Evolutionary conservation across 2,113 vertebrate genomes (phyloP), one percentile per base, ranked within the genome.

Genomic region (Myanophis thanlyinensis): DNA sequence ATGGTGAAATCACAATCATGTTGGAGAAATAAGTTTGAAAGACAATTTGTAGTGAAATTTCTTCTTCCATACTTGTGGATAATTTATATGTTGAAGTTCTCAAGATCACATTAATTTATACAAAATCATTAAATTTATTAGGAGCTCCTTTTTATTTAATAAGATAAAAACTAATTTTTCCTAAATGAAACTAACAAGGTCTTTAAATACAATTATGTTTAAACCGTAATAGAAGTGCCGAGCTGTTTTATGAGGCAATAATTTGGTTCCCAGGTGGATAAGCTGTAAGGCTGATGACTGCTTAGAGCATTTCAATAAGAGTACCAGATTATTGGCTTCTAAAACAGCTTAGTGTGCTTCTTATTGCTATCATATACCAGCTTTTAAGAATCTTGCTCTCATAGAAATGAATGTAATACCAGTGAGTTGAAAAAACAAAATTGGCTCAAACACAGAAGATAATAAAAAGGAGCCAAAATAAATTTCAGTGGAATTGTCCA

Each of bases 201-300:
- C 90, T 97, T 96, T 96, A 96, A 97, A 96, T 96, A 94, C 47
- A 95, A 94, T 97, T 96, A 94, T 90, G 95, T 89, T 96, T 96
- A 96, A 97, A 46, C 25, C 0, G 8, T 95, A 97, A 93, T 86
- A 96, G 94, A 92, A 96, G 25, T 27, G 92, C 25, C 1, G 94
- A 94, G 85, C 48, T 96, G 93, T 95, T 97, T 96, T 95, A 96
- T 87, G 94, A 96, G 95, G 90, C 89, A 97, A 96, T 96, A 96
- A 93, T 94, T 96, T 95, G 44, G n/a, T 91, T 96, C 94, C 92
- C 47, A 6, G 1, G 4, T 97, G 94, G 93, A 95, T 93, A 96
- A 97, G 96, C 88, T 92, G 44, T 91, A 96, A 97, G 91, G 23
- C 3, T 95, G 92, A 95, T 95, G 85, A 46, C 89, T 96, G 93